Base-by-base conservation (phyloP, 2,797 vertebrate genomes). In the Okamejei kenojei region DNA sequence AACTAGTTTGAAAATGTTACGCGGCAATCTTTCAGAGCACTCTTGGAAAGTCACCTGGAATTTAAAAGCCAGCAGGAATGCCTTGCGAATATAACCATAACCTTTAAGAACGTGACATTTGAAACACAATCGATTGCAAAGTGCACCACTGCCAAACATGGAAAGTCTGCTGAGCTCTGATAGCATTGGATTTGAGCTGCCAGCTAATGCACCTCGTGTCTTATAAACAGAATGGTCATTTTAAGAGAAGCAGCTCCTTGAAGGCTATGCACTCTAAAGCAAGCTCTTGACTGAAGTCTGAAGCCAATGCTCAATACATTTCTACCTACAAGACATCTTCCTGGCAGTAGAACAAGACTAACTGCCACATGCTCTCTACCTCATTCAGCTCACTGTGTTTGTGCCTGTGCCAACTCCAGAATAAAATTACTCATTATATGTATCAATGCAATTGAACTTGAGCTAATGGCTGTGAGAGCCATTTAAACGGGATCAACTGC, bases 81-180 rank as follows among this genome's bases (percentile, higher is more conserved):
- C 61, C n/a, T 68, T 88, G 84, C 35, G 61, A 68, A 88, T 68
- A 68, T 88, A 88, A 88, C 17, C n/a, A 35, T 88, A 88, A 88
- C 84, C n/a, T 88, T 88, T 88, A 88, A 88, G 84, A 88, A 68
- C 63, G 35, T 88, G 84, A 88, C 63, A 88, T 68, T 88, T 88
- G 84, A 68, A 35, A 88, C 84, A 88, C 35, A 68, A 88, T 88
- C 63, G 63, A 88, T 88, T 88, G 32, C 84, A 88, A 88, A 35
- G 63, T 88, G 63, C 32, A 88, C 63, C 32, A 58, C 29, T 86
- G 82, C 58, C 15, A 86, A 29, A 65, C 26, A 63, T 1, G n/a
- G 68, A 88, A 65, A 19, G 17, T 68, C 29, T 68, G 84, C 21
- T 68, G 84, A 88, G 54, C 84, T 68, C 84, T 88, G 84, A 88